These are phyloP conservation scores for Chymomyza costata DNA, from an alignment of 1,140 invertebrate species.

Conservation along the genomic window DNA sequence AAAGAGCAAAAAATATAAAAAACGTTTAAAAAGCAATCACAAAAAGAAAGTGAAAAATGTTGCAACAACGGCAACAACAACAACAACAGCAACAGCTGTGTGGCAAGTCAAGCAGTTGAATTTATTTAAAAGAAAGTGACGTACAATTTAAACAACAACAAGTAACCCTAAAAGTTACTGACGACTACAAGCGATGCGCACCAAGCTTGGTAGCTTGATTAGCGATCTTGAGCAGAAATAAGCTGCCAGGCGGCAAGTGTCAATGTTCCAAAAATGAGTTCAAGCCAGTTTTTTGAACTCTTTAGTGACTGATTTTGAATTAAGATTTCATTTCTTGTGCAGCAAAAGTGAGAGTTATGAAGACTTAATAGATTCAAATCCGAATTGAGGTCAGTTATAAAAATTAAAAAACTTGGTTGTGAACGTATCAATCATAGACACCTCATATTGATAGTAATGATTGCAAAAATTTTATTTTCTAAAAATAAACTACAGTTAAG, in stretches of 20 bases:
- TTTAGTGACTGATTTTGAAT: conserved; percentile 33
- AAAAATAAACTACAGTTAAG: too few relatives aligned
- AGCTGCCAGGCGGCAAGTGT: conserved; percentile 27
- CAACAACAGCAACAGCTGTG: too few relatives aligned
- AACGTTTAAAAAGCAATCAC: conserved; percentile 25
- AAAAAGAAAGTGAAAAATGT: conserved; percentile 61
- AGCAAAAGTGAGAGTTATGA: background rate
- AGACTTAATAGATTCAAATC: background rate
- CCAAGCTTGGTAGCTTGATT: too few relatives aligned
- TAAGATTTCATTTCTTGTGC: conserved; percentile 1
- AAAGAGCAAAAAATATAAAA: background rate
- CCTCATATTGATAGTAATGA: too few relatives aligned
- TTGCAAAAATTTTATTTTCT: too few relatives aligned
- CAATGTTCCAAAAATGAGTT: conserved; percentile 63
- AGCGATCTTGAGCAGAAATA: too few relatives aligned
- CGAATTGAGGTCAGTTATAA: too few relatives aligned
- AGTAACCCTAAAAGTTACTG: background rate
- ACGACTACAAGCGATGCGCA: too few relatives aligned
- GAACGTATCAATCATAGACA: too few relatives aligned
- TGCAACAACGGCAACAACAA: conserved; percentile 40
- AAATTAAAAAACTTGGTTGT: too few relatives aligned
- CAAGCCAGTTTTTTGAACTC: conserved; percentile 49
- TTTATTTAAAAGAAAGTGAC: conserved; percentile 40
- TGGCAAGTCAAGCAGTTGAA: background rate
- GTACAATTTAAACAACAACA: conserved; percentile 8